These are phyloP conservation scores for Trichacis sp. DNA, from an alignment of 2,888 invertebrate genomes.

Conservation along the genomic window DNA sequence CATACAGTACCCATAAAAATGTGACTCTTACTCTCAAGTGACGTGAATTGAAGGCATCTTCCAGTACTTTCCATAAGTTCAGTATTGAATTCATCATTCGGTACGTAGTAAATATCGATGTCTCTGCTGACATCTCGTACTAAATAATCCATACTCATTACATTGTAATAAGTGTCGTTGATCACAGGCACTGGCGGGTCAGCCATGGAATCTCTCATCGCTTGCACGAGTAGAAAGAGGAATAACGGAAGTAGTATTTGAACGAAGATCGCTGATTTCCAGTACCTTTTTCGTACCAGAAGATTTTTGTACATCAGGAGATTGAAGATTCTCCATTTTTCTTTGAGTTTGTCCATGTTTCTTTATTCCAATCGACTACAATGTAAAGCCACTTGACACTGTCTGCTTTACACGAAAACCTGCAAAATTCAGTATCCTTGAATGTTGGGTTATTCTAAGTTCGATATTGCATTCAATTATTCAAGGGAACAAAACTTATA, in stretches of 20 bases:
- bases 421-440: slow-evolving; percentile 37
- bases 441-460: slow-evolving; percentile 33
- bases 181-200: slow-evolving; percentile 41
- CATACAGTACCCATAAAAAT: too few species aligned
- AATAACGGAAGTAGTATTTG: slow-evolving; percentile 56
- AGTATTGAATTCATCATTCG: slow-evolving; percentile 49
- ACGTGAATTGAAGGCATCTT: slow-evolving; percentile 48
- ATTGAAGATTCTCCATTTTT: slow-evolving; percentile 49
- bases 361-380: background rate
- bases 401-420: slow-evolving; percentile 15
- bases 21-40: slow-evolving; percentile 49
- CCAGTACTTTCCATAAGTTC: slow-evolving; percentile 50
- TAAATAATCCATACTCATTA: slow-evolving; percentile 33
- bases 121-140: slow-evolving; percentile 9
- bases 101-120: slow-evolving; percentile 53
- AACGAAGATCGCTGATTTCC: slow-evolving; percentile 56
- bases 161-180: slow-evolving; percentile 49
- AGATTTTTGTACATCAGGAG: slow-evolving; percentile 61
- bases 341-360: slow-evolving; percentile 27
- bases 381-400: slow-evolving; percentile 14
- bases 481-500: slow-evolving; percentile 13
- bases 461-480: slow-evolving; percentile 32
- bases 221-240: slow-evolving; percentile 55
- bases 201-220: slow-evolving; percentile 52
- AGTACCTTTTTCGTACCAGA: slow-evolving; percentile 60